Base-by-base conservation (phyloP, 2,797 vertebrate genomes). In the Phoxinus dragarum region DNA sequence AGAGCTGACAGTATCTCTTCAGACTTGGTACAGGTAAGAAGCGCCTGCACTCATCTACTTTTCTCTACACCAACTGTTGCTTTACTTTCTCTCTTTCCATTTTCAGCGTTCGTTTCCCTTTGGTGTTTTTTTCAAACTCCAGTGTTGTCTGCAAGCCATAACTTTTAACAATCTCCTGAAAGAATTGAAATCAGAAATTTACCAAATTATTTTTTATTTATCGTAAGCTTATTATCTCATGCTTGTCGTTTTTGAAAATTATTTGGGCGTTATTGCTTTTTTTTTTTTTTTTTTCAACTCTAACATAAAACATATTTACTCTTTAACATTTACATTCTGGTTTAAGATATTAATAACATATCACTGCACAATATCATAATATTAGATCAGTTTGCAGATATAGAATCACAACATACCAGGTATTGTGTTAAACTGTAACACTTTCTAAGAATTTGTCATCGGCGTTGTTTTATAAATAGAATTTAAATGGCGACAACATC, bases 21-120 rank as follows among this genome's bases (percentile, higher is more conserved):
- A 54, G 42, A 68, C 79, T 71, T 79, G 16, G 27, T 36, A 49
- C 86, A 89, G 89, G 90, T 90, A 90, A 89, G 84, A 83, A 7
- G 68, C 74, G 40, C 34, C 17, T 42, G 16, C 54, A 8, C 67
- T 17, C 12, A 0, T 19, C 27, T 72, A 31, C 4, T 64, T 77
- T 10, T 40, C 42, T 49, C 61, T 16, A 52, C 36, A 42, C 23
- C 42, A 42, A 61, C 56, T 78, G 38, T 19, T 44, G 23, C 82
- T 78, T 79, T 74, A 16, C 38, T 73, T 67, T 5, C 17, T 19
- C 0, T 80, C n/a, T 16, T 40, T 36, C 6, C 8, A 12, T 14
- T 4, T 44, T 61, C 69, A 11, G 12, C 71, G 17, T 66, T 34
- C 9, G 40, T 40, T 49, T 56, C 8, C 52, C 23, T 14, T n/a